A percentile compares a stretch with the other conserved stretches of the same genome.
These are phyloP conservation scores for Eueides isabella DNA, from an alignment of 1,140 invertebrate genomes.

Conservation along the genomic window DNA sequence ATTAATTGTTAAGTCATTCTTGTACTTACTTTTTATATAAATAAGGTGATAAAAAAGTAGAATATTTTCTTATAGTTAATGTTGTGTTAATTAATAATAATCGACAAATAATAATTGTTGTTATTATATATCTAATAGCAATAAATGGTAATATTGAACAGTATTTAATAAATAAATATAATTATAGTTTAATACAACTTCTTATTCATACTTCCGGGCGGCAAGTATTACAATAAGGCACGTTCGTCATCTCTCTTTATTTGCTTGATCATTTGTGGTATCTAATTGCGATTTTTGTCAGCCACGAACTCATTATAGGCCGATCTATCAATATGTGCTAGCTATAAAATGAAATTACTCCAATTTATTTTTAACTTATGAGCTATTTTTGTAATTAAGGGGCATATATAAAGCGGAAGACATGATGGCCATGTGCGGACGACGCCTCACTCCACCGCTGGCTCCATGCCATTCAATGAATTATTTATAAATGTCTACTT, in stretches of 20 bases:
- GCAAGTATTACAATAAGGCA: neutral
- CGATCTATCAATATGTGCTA: conserved; percentile 18
- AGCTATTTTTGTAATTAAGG: conserved; percentile 43
- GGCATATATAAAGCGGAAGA: conserved; percentile 47
- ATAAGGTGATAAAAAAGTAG: too few species aligned
- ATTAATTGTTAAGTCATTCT: too few species aligned
- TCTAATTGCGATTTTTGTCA: conserved; percentile 24
- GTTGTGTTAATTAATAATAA: too few species aligned
- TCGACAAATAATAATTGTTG: too few species aligned
- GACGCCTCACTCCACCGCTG: conserved; percentile 42
- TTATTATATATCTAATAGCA: too few species aligned
- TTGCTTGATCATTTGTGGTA: neutral
- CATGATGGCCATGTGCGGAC: conserved; percentile 61
- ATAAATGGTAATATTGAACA: too few species aligned
- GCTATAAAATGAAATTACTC: conserved; percentile 33
- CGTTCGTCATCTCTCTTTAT: neutral
- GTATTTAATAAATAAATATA: too few species aligned
- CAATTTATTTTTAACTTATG: conserved; percentile 44
- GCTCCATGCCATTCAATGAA: conserved; percentile 49
- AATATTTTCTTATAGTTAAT: too few species aligned
- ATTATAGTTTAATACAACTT: neutral
- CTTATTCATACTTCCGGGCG: neutral
- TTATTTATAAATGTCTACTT: conserved; percentile 49
- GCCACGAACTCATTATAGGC: conserved; percentile 30
- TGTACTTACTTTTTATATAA: too few species aligned